Evolutionary conservation across 2,113 vertebrate species (phyloP), one percentile per base, ranked within the genome.

Genomic region (Myotis lucifugus): DNA sequence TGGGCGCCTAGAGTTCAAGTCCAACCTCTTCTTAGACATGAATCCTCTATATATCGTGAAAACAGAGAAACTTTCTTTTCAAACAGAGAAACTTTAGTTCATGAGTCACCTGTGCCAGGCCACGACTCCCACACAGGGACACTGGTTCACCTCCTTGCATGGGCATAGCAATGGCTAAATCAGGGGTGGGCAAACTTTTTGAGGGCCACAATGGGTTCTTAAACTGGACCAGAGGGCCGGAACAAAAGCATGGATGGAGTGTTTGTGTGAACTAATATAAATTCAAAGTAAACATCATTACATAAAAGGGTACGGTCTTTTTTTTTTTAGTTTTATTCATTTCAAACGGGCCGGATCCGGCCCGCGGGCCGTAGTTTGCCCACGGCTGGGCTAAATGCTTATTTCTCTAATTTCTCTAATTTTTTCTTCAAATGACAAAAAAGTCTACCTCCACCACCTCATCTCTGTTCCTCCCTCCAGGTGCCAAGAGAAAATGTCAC

Each of bases 341-440:
- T n/a, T n/a, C n/a, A n/a, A n/a, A n/a, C n/a, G n/a, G n/a, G n/a
- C n/a, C n/a, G n/a, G n/a, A n/a, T n/a, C n/a, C n/a, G n/a, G n/a
- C n/a, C n/a, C n/a, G n/a, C n/a, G n/a, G n/a, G n/a, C n/a, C n/a
- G n/a, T n/a, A n/a, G n/a, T n/a, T n/a, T n/a, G n/a, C n/a, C n/a
- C n/a, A n/a, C n/a, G n/a, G n/a, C n/a, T n/a, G n/a, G 25, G 13
- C 56, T 95, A 59, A 25, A 32, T 14, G 23, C 17, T 61, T 46
- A 27, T 34, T 48, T 89, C 13, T 37, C n/a, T 50, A 9, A 27
- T 34, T 48, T 89, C 13, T 37, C n/a, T 50, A 9, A n/a, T 59
- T 91, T 79, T 70, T 70, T 86, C 90, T 95, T 95, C 21, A 61
- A 82, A 82, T 83, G 40, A 64, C 67, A 91, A 61, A 42, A 74